A percentile compares a stretch with the other conserved stretches of the same genome.
These are phyloP conservation scores for Thymelicus lineola DNA, from an alignment of 2,888 invertebrate genomes.

Conservation along the genomic window DNA sequence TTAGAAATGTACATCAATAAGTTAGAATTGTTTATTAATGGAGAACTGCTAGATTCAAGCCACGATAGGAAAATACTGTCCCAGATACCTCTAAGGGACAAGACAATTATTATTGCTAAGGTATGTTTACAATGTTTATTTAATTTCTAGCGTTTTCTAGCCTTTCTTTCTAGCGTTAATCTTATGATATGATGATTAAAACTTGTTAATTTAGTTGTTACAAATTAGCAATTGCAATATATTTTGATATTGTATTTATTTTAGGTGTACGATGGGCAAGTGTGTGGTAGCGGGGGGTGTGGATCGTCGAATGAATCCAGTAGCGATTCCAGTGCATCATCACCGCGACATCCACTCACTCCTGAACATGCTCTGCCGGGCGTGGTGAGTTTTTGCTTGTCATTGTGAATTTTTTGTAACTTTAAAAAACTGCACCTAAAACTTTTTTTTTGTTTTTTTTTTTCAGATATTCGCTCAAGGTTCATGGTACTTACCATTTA, in stretches of 20 bases:
- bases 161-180: not conserved
- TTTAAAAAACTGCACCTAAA: not conserved
- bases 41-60: constrained; percentile 93
- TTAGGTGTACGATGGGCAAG: constrained; percentile 78
- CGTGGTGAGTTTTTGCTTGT: constrained; percentile 86
- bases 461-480: constrained; percentile 92
- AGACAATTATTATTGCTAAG: constrained; percentile 89
- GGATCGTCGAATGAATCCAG: constrained; percentile 91
- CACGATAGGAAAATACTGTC: constrained; percentile 95
- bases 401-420: not conserved
- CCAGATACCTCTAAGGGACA: constrained; percentile 94
- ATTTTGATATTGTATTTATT: not conserved
- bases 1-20: constrained; percentile 96
- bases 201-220: too few species aligned
- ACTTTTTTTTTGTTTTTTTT: constrained; percentile 43
- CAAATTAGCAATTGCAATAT: too few species aligned
- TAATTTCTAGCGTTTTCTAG: too few species aligned
- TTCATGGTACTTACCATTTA: constrained; percentile 91
- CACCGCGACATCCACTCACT: constrained; percentile 94
- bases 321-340: constrained; percentile 97
- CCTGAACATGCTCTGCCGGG: constrained; percentile 96
- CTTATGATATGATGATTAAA: too few species aligned
- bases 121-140: constrained; percentile 50
- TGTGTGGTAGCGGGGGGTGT: constrained; percentile 78
- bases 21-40: constrained; percentile 95